These are phyloP conservation scores for Oxytorus armatus DNA, from an alignment of 2,888 invertebrate genomes.

Conservation along the genomic window DNA sequence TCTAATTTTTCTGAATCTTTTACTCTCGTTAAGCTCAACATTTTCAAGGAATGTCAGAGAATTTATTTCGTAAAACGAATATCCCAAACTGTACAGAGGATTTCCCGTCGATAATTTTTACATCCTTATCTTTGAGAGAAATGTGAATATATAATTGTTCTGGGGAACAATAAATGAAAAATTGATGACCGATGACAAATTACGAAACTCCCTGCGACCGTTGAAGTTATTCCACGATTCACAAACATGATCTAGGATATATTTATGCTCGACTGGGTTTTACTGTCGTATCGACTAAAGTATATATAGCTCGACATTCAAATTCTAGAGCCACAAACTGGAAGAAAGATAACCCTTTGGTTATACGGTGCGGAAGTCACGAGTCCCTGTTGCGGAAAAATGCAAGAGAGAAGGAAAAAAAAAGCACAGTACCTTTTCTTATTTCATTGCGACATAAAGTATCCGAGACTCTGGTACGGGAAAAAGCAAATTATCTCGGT, in stretches of 20 bases:
- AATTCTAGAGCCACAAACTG: constrained; percentile 47
- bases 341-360: constrained; percentile 57
- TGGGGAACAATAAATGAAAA: background rate
- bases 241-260: constrained; percentile 18
- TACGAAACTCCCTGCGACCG: background rate
- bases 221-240: background rate
- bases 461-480: constrained; percentile 2
- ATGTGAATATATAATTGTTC: background rate
- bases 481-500: constrained; percentile 45
- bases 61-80: too few species aligned
- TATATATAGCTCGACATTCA: constrained; percentile 38
- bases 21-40: background rate
- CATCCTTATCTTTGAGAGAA: too few species aligned
- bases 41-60: background rate
- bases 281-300: constrained; percentile 49
- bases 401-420: constrained; percentile 22
- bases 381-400: constrained; percentile 42
- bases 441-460: constrained; percentile 56
- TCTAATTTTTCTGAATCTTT: too few species aligned
- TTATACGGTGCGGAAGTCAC: constrained; percentile 58
- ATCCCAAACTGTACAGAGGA: too few species aligned
- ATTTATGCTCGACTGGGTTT: constrained; percentile 53
- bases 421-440: constrained; percentile 21
- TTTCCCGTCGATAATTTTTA: too few species aligned
- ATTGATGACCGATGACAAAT: too few species aligned